These are phyloP conservation scores for Luidia sarsii DNA, from an alignment of 53 echinoderm and acorn worm genomes.

Conservation along the genomic window DNA sequence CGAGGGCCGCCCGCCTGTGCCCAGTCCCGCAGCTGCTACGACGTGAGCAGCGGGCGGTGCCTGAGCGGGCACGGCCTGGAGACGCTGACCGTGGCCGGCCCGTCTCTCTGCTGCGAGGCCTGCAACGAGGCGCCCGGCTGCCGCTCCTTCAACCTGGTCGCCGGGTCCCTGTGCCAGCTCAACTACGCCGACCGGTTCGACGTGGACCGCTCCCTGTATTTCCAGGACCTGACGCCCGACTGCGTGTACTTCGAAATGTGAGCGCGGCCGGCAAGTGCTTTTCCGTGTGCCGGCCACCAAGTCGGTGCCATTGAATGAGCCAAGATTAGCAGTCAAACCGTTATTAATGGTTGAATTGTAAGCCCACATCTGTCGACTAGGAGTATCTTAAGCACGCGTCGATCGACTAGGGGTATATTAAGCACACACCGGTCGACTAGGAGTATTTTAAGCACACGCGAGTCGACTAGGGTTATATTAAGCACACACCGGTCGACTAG, in stretches of 20 bases:
- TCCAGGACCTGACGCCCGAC: not conserved
- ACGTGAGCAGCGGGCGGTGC: constrained; percentile 3
- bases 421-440: too few species aligned
- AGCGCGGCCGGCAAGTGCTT: too few species aligned
- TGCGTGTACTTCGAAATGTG: constrained; percentile 27
- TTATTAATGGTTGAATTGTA: too few species aligned
- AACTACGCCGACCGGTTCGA: constrained; percentile 18
- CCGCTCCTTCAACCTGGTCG: constrained; percentile 25
- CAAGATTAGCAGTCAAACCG: too few species aligned
- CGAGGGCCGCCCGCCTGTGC: not conserved
- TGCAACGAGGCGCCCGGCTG: constrained; percentile 20
- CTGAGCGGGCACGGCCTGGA: constrained; percentile 12
- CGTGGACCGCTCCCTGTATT: not conserved
- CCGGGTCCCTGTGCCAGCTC: constrained; percentile 2
- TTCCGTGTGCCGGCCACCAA: too few species aligned
- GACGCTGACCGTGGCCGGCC: not conserved
- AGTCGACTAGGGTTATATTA: too few species aligned
- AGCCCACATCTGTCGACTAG: too few species aligned
- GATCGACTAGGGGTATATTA: too few species aligned
- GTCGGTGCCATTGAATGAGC: too few species aligned
- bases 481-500: too few species aligned
- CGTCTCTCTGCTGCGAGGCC: not conserved
- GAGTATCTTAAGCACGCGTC: too few species aligned
- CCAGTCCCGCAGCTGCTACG: constrained; percentile 4
- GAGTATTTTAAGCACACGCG: too few species aligned